Conservation (phyloP, 2,797 vertebrate genomes). For the Urophycis tenuis region DNA sequence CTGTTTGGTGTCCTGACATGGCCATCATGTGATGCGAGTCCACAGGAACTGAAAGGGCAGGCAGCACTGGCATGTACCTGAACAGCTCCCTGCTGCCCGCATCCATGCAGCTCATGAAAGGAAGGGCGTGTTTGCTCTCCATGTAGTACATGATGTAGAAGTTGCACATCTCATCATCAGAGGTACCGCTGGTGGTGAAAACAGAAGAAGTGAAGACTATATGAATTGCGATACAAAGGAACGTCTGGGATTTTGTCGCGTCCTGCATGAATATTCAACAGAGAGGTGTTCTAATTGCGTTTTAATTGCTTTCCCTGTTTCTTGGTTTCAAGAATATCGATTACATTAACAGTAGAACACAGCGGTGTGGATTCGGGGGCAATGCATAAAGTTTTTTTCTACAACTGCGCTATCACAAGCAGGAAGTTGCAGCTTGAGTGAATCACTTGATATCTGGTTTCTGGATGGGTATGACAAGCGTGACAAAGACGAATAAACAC, state of each 20-base stretch:
- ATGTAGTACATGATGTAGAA: slow-evolving; percentile 99
- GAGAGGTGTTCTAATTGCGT: neutral
- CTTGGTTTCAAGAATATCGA: neutral
- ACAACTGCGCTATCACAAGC: no score
- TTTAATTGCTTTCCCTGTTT: neutral
- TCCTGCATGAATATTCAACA: neutral
- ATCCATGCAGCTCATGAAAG: slow-evolving; percentile 87
- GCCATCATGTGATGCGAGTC: slow-evolving; percentile 73
- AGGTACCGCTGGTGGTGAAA: slow-evolving; percentile 75
- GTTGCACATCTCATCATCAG: slow-evolving; percentile 97
- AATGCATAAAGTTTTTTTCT: neutral
- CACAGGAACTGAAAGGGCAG: slow-evolving; percentile 79
- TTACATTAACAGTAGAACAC: neutral
- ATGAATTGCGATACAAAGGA: neutral
- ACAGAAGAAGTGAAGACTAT: neutral
- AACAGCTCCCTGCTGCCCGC: slow-evolving; percentile 76
- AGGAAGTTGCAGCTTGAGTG: neutral
- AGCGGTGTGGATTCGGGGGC: neutral
- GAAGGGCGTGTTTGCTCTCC: slow-evolving; percentile 81
- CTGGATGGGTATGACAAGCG: neutral
- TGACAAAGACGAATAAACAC: neutral
- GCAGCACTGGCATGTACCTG: slow-evolving; percentile 80
- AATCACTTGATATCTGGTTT: neutral
- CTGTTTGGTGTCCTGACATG: slow-evolving; percentile 57
- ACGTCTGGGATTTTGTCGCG: neutral